A percentile compares a stretch with the other conserved stretches of the same genome.
These are phyloP conservation scores for Columba guinea DNA, from an alignment of 2,797 vertebrate genomes.

Conservation along the genomic window DNA sequence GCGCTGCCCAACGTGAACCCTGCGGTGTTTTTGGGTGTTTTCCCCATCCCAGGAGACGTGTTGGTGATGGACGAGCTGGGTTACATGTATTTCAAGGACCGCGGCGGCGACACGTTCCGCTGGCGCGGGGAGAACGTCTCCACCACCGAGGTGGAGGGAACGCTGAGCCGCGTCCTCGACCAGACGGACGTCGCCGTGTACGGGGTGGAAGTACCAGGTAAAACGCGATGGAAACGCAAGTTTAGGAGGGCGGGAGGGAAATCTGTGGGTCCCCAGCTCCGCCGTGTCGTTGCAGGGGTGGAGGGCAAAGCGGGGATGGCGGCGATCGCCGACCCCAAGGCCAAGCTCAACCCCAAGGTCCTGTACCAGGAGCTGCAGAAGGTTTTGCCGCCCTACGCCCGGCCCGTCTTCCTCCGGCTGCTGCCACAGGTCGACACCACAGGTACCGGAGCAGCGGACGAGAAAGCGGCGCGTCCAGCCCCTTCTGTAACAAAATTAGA, in stretches of 20 bases:
- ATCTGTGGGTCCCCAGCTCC: not conserved
- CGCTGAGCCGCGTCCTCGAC: slow-evolving; percentile 83
- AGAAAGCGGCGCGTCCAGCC: too few species aligned
- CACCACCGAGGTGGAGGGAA: slow-evolving; percentile 87
- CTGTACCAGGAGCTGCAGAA: slow-evolving; percentile 81
- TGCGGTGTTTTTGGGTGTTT: not conserved
- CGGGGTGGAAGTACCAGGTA: slow-evolving; percentile 85
- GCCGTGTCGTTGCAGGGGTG: slow-evolving; percentile 75
- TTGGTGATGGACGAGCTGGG: slow-evolving; percentile 91
- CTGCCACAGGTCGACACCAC: slow-evolving; percentile 87
- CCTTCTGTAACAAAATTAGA: not conserved
- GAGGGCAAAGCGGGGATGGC: slow-evolving; percentile 93
- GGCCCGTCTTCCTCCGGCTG: slow-evolving; percentile 87
- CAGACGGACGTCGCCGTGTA: slow-evolving; percentile 88
- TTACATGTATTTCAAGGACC: slow-evolving; percentile 90
- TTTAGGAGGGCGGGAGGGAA: too few species aligned
- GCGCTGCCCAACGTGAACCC: too few species aligned
- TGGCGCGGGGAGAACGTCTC: slow-evolving; percentile 92
- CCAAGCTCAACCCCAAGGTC: slow-evolving; percentile 75
- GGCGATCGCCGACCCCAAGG: slow-evolving; percentile 78
- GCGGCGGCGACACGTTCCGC: slow-evolving; percentile 88
- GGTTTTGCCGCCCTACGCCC: slow-evolving; percentile 85
- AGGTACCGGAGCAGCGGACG: slow-evolving; percentile 66
- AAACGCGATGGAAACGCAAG: not conserved
- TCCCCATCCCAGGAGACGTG: slow-evolving; percentile 79